These are phyloP conservation scores for Lycocorax pyrrhopterus DNA, from an alignment of 2,113 vertebrate species.

Conservation along the genomic window DNA sequence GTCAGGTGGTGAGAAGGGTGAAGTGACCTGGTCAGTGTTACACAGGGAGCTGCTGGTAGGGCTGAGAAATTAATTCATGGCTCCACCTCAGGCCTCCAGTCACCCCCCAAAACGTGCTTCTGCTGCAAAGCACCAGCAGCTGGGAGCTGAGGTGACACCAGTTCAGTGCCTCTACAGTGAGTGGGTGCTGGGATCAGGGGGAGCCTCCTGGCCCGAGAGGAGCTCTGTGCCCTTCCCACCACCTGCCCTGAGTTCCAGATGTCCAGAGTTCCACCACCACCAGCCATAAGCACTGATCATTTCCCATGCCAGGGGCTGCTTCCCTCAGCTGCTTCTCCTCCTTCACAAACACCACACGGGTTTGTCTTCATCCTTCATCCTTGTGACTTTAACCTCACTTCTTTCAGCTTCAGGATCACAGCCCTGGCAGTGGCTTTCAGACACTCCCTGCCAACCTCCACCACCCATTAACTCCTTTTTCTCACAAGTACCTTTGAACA, in stretches of 20 bases:
- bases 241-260: not conserved
- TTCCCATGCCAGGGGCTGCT: not conserved
- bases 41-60: not conserved
- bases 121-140: not conserved
- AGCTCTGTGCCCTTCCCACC: not conserved
- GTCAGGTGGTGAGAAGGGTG: not conserved
- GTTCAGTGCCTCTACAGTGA: not conserved
- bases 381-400: not conserved
- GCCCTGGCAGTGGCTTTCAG: not conserved
- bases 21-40: not conserved
- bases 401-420: not conserved
- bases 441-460: not conserved
- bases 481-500: not conserved
- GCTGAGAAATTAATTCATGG: not conserved
- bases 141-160: not conserved
- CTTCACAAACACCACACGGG: not conserved
- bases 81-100: not conserved
- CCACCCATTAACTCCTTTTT: not conserved
- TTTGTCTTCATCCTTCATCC: not conserved
- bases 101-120: not conserved
- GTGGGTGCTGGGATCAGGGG: not conserved
- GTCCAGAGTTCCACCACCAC: not conserved
- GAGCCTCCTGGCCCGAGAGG: not conserved
- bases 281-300: accelerated
- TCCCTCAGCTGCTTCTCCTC: not conserved